Evolutionary conservation across 2,113 vertebrate genomes (phyloP).

Genomic region (Gambusia affinis): DNA sequence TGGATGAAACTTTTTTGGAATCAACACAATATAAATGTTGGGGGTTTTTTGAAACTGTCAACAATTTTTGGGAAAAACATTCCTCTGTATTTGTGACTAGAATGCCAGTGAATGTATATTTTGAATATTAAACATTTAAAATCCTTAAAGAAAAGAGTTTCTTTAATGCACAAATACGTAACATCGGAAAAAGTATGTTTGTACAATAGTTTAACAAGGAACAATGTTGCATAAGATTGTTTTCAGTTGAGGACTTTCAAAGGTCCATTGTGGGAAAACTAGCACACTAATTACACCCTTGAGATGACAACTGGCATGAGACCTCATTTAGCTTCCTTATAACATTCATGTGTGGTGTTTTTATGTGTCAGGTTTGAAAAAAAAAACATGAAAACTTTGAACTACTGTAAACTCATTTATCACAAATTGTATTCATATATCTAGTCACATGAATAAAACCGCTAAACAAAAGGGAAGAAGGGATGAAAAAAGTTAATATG

Average conservation of each 20-base stretch:
- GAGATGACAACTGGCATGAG: constrained; percentile 21
- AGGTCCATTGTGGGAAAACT: neutral
- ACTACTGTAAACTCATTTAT: neutral
- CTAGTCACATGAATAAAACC: neutral
- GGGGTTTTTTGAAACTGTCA: too few relatives aligned
- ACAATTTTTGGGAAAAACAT: too few relatives aligned
- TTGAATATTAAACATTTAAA: neutral
- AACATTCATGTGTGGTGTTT: constrained; percentile 33
- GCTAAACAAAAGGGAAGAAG: neutral
- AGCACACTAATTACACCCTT: constrained; percentile 21
- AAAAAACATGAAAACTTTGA: neutral
- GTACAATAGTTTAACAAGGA: neutral
- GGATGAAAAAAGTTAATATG: neutral
- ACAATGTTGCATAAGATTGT: constrained; percentile 33
- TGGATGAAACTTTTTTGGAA: too few relatives aligned
- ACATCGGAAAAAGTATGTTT: neutral
- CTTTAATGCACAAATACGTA: neutral
- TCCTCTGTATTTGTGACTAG: neutral
- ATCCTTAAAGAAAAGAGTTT: neutral
- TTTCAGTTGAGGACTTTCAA: constrained; percentile 16
- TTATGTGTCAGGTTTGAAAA: neutral
- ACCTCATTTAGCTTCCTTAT: constrained; percentile 31
- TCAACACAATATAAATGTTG: too few relatives aligned
- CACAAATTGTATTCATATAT: neutral
- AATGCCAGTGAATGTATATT: neutral